Base-by-base conservation (phyloP, 2,113 vertebrate genomes). In the Marcusenius ussheri region DNA sequence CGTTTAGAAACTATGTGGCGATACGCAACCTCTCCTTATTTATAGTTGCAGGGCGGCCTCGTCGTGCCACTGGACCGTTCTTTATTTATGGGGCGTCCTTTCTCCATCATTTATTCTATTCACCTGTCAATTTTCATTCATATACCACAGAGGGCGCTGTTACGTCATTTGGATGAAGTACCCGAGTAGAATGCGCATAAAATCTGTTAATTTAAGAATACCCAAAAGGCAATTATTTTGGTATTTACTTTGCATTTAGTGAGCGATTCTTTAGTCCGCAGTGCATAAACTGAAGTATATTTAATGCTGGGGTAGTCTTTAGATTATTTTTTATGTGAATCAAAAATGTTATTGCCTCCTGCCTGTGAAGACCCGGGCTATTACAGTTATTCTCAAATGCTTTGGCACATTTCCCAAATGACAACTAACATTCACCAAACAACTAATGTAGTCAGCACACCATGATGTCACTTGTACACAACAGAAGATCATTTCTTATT, bases 61-160 rank as follows among this genome's bases (percentile, higher is more conserved):
- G 62, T 31, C 77, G 21, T 83, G 77, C 77, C 42, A 45, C 77
- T 45, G 35, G 35, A 45, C 77, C 77, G 21, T 39, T 45, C 42
- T 8, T 83, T 45, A 83, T 83, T 83, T 39, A 83, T 39, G 77
- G 92, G 94, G 91, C 94, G 92, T 92, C 88, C 77, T 91, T 93
- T 92, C 86, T 94, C 91, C 21, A 24, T 91, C 42, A 90, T 88
- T 95, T 95, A 95, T 96, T 95, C 96, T 66, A 93, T 93, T 92
- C 94, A 93, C 94, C 80, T 50, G 58, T 90, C 91, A 84, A 89
- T 90, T 74, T 80, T 5, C 80, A 88, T 6, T 74, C 74, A 46
- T 45, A 56, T 49, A 89, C 91, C 80, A 56, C 62, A 89, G 93
- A 91, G 87, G 92, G 89, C 50, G 90, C 84, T 92, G 89, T 87